Base-by-base conservation (phyloP, 2,113 vertebrate species). In the Vidua chalybeata region DNA sequence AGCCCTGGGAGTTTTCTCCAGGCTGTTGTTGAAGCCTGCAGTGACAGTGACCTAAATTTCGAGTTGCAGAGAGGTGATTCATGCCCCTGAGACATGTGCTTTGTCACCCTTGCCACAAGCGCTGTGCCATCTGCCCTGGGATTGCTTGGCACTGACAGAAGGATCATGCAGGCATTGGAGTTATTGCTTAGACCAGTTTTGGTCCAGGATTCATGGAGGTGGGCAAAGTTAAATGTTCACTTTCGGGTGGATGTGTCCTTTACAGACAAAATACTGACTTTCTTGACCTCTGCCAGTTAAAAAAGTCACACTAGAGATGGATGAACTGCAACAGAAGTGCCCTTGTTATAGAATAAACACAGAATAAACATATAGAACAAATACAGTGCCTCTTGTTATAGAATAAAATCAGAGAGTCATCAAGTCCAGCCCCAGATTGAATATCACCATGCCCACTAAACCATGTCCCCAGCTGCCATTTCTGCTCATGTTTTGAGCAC, bases 401-500 rank as follows among this genome's bases (percentile, higher is more conserved):
- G 39, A 39, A n/a, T 16, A 39, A 31, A 89, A 67, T 52, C 61
- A 48, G 46, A 61, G 73, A n/a, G 4, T 54, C 61, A 39, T 59
- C 28, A 46, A 26, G 16, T 54, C 52, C 46, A n/a, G 0, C 54
- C 19, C 35, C 55, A 41, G 21, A 5, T 0, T 48, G 39, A 46
- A 26, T 61, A 39, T 18, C 37, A 39, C 61, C 28, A 8, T 67
- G 68, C 18, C 52, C 15, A 17, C 37, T 21, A 59, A 82, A 46
- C 19, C 33, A 5, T 33, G 37, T 46, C 15, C 28, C 39, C 62
- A 39, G 0, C 46, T 68, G 54, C 69, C 54, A 54, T n/a, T 54
- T 61, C 46, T 89, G 4, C 54, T 46, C 0, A 0, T 61, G 9
- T 59, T 39, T 61, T 26, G 28, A 39, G 1, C 46, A 15, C n/a